Evolutionary conservation across 2,888 invertebrate genomes (phyloP).

Genomic region (Andrena camellia): DNA sequence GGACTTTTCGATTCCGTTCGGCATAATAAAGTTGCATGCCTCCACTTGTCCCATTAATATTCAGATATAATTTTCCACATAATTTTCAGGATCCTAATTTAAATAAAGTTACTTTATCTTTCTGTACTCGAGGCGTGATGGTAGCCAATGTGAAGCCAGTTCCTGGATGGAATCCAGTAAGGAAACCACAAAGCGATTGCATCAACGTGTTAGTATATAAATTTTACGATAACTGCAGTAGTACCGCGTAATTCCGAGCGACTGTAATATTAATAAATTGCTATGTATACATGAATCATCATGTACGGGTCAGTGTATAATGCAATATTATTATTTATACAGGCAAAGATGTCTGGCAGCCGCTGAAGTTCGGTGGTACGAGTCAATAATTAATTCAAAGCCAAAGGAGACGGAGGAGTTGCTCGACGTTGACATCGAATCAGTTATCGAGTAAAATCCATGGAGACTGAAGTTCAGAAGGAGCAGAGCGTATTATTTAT

Average conservation of each 20-base stretch:
- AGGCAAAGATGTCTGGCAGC: conserved; percentile 77
- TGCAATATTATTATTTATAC: conserved; percentile 37
- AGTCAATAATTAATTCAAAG: conserved; percentile 75
- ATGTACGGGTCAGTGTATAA: conserved; percentile 1
- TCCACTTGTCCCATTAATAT: too few species aligned
- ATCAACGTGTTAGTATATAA: conserved; percentile 44
- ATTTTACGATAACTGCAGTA: background rate
- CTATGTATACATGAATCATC: conserved; percentile 2
- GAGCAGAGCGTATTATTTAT: conserved; percentile 15
- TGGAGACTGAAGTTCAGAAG: background rate
- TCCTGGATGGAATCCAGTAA: conserved; percentile 91
- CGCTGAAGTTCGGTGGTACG: conserved; percentile 80
- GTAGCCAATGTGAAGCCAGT: conserved; percentile 89
- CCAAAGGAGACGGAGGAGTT: conserved; percentile 55
- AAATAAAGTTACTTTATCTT: conserved; percentile 78
- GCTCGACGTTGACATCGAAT: conserved; percentile 66
- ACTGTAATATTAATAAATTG: conserved; percentile 30
- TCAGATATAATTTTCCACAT: conserved; percentile 15
- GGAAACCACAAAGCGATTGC: conserved; percentile 79
- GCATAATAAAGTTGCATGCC: too few species aligned
- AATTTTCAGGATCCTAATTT: conserved; percentile 78
- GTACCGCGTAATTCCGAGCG: conserved; percentile 4
- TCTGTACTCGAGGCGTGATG: conserved; percentile 90
- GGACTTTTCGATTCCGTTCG: too few species aligned
- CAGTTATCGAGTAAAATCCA: conserved; percentile 58